A percentile compares a stretch with the other conserved stretches of the same genome.
Conservation (phyloP, 2,888 invertebrate species). For the Trisateles emortualis region DNA sequence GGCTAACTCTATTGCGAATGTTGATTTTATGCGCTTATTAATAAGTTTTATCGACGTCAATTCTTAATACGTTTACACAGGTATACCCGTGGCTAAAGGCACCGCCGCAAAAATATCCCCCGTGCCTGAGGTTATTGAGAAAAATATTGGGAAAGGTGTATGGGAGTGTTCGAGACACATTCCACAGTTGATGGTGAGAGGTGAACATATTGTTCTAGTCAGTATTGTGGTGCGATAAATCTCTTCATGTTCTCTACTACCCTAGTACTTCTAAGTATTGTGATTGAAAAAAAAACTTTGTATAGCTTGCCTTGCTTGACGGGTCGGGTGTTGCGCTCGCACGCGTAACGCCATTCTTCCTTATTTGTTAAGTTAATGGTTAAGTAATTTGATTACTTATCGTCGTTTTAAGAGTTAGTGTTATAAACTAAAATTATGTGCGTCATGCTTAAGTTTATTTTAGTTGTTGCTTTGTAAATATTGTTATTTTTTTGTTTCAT, state of each 20-base stretch:
- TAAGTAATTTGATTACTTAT: neutral
- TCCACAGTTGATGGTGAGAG: conserved; percentile 90
- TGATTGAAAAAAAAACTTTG: neutral
- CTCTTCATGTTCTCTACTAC: conserved; percentile 21
- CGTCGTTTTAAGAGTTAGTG: neutral
- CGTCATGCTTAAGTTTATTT: neutral
- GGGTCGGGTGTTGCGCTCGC: neutral
- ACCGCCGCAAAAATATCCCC: conserved; percentile 77
- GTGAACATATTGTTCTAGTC: conserved; percentile 91
- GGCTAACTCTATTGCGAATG: conserved; percentile 6
- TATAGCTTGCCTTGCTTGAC: neutral
- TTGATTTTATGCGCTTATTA: conserved; percentile 6
- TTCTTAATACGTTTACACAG: conserved; percentile 47
- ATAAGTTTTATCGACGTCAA: conserved; percentile 1
- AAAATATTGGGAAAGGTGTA: conserved; percentile 86
- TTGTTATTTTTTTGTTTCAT: no score
- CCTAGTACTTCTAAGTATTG: conserved; percentile 31
- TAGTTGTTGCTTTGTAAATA: no score
- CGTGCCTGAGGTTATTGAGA: conserved; percentile 86
- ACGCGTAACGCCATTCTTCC: neutral
- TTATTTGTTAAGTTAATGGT: neutral
- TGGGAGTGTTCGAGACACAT: conserved; percentile 90
- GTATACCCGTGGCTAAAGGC: conserved; percentile 70
- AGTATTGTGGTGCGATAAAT: conserved; percentile 66
- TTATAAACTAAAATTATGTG: neutral